Conservation (phyloP, 2,797 vertebrate species). For the Novumbra hubbsi region DNA sequence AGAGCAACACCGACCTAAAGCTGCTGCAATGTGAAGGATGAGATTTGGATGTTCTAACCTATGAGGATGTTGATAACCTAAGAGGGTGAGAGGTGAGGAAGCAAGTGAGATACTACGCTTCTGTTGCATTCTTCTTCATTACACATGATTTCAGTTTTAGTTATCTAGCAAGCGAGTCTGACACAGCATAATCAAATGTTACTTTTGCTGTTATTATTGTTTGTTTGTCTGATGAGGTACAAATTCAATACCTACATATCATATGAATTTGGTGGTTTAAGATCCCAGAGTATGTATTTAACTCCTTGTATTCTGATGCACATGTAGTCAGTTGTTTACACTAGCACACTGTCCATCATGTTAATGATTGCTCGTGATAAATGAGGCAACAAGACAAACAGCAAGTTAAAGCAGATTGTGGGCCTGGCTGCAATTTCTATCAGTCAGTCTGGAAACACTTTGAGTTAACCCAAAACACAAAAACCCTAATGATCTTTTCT, state of each 20-base stretch:
- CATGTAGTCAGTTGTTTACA: too few species aligned
- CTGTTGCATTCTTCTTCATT: too few species aligned
- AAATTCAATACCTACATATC: too few species aligned
- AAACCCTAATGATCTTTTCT: not conserved
- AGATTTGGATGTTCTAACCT: conserved; percentile 20
- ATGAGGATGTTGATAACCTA: not conserved
- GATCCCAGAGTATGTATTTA: too few species aligned
- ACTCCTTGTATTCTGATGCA: too few species aligned
- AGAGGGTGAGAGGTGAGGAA: not conserved
- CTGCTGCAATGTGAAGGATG: not conserved
- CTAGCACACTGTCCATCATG: not conserved
- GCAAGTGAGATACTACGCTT: too few species aligned
- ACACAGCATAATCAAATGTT: too few species aligned
- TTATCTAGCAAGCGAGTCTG: too few species aligned
- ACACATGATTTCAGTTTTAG: too few species aligned
- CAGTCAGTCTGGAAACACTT: conserved; percentile 4
- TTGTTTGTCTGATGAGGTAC: too few species aligned
- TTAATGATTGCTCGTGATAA: conserved; percentile 1
- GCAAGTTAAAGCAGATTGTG: not conserved
- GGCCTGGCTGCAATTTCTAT: not conserved
- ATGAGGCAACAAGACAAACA: not conserved
- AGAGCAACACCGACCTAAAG: conserved; percentile 6
- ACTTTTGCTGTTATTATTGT: too few species aligned
- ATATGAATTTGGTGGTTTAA: too few species aligned
- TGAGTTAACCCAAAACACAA: conserved; percentile 24